Evolutionary conservation across 1,140 invertebrate species (phyloP).

Genomic region (Copidosoma floridanum): DNA sequence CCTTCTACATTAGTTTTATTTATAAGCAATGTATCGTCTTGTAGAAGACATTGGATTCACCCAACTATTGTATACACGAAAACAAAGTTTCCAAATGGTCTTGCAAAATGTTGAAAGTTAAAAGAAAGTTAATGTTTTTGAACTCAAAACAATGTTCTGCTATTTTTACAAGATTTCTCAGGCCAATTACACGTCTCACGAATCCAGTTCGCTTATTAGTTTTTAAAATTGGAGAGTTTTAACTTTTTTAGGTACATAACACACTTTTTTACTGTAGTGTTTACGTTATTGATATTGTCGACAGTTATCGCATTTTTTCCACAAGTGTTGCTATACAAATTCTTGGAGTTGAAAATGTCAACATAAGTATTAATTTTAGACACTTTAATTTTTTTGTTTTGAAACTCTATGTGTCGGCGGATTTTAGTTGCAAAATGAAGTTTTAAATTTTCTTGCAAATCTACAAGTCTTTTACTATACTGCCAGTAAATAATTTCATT

Average conservation of each 20-base stretch:
- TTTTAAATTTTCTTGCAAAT: no score
- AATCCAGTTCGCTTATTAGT: background rate
- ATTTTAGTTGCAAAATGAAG: no score
- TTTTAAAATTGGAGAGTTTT: background rate
- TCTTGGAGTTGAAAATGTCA: slow-evolving; percentile 4
- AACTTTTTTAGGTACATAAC: background rate
- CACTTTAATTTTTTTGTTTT: slow-evolving; percentile 35
- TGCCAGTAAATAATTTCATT: no score
- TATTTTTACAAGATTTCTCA: background rate
- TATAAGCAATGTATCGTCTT: background rate
- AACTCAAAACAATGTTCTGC: background rate
- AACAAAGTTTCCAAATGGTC: slow-evolving; percentile 8
- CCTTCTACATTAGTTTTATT: background rate
- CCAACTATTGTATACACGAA: background rate
- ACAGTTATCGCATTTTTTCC: background rate
- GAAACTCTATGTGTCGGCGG: no score
- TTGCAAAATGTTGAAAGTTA: background rate
- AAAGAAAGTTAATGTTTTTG: background rate
- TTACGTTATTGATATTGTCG: background rate
- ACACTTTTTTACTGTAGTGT: background rate
- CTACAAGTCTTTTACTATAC: no score
- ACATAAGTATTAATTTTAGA: background rate
- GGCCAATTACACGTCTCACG: background rate
- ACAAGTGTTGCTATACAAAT: background rate
- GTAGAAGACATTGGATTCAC: background rate